A percentile compares a stretch with the other conserved stretches of the same genome.
These are phyloP conservation scores for Sula dactylatra DNA, from an alignment of 2,113 vertebrate genomes.

Conservation along the genomic window DNA sequence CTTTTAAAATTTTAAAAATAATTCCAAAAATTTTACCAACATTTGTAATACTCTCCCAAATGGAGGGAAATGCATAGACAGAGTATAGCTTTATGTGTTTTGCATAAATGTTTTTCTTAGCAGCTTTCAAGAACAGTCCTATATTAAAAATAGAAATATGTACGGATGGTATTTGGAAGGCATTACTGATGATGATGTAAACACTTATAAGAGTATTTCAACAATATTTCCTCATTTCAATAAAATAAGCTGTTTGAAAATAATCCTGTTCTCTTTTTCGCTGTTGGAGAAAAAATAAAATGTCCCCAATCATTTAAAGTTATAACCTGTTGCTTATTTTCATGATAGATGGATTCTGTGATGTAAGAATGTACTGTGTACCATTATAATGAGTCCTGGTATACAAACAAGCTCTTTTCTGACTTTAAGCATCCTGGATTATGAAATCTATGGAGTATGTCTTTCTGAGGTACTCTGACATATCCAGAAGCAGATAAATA, in stretches of 20 bases:
- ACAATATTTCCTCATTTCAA: neutral
- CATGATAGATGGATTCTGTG: neutral
- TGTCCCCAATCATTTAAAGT: neutral
- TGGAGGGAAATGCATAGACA: neutral
- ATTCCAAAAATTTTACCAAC: neutral
- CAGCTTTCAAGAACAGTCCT: neutral
- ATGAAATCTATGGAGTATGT: neutral
- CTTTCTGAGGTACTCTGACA: neutral
- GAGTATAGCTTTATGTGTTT: neutral
- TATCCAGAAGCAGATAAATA: neutral
- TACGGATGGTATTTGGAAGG: neutral
- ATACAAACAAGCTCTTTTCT: neutral
- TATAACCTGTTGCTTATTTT: neutral
- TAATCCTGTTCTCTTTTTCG: neutral
- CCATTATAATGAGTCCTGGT: neutral
- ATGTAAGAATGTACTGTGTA: neutral
- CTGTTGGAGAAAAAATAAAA: neutral
- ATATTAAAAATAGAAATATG: slow-evolving; percentile 10
- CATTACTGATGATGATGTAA: neutral
- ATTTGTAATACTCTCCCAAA: neutral
- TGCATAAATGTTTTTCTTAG: slow-evolving; percentile 25
- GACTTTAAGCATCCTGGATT: neutral
- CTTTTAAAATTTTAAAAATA: neutral
- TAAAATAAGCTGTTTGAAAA: neutral
- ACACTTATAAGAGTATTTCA: neutral